Base-by-base conservation (phyloP, 1,140 invertebrate species). In the Zaprionus inermis region DNA sequence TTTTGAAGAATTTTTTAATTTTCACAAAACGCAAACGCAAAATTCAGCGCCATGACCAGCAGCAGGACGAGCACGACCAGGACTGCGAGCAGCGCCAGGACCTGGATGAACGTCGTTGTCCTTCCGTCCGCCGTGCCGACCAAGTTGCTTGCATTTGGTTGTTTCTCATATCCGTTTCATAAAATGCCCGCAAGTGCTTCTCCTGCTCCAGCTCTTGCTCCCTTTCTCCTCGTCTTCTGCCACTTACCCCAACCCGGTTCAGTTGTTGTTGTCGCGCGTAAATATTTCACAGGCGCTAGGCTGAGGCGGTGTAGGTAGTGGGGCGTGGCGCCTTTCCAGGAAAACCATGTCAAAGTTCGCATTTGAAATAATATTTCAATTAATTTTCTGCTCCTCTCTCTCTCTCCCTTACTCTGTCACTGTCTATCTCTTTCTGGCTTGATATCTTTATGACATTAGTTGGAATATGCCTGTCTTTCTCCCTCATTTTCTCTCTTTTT, bases 1-100 rank as follows among this genome's bases (percentile, higher is more conserved):
- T 72, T 69, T 78, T 86, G 24, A 89, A 89, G 80, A 90, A 89
- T 89, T 89, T 89, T 88, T 89, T 89, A 89, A 89, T 89, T 89
- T 89, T 76, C 72, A 73, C 71, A 74, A 89, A 89, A 90, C 79
- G 81, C 70, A 41, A 89, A 89, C 79, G 81, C 73, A 77, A 76
- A 88, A 80, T 88, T 88, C 67, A 83, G 77, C 79, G 83, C 79
- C 79, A 80, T 80, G 77, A 44, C 38, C 38, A 44, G 38, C 38
- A 9, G 6, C n/a, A 44, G n/a, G n/a, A 41, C 6, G 38, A 2
- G 36, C n/a, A n/a, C n/a, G 4, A 5, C 4, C 14, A 38, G 38
- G 38, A 6, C 2, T n/a, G n/a, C n/a, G n/a, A n/a, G 36, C 38
- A 44, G n/a, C 1, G 9, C n/a, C 38, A 9, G 38, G 6, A 44